Evolutionary conservation across 2,797 vertebrate genomes (phyloP).

Genomic region (Heteromormyrus szaboi): DNA sequence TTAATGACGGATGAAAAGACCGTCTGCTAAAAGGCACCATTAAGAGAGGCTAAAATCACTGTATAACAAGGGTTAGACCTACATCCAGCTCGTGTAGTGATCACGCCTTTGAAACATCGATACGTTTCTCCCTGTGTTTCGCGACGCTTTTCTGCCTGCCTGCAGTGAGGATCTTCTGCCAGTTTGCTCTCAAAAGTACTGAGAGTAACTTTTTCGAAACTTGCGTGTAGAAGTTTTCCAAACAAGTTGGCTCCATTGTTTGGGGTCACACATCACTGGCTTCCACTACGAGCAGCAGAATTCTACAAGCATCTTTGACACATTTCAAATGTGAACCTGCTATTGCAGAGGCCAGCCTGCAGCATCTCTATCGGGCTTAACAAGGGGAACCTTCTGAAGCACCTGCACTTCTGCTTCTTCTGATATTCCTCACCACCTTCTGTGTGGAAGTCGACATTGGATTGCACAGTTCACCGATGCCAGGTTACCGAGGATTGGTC

Average conservation of each 20-base stretch:
- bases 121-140: background rate
- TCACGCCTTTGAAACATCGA: constrained; percentile 1
- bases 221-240: background rate
- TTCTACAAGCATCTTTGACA: background rate
- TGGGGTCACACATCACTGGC: background rate
- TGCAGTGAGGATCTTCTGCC: background rate
- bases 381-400: background rate
- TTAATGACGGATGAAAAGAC: constrained; percentile 68
- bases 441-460: background rate
- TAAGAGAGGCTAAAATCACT: constrained; percentile 72
- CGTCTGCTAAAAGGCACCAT: constrained; percentile 79
- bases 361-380: background rate
- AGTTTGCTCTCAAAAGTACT: background rate
- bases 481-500: background rate
- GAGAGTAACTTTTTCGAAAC: background rate
- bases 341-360: background rate
- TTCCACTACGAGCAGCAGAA: background rate
- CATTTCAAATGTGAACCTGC: background rate
- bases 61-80: constrained; percentile 34
- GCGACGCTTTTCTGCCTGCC: background rate
- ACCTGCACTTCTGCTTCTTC: background rate
- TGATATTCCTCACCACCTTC: background rate
- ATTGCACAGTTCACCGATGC: background rate
- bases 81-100: background rate
- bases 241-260: background rate